Base-by-base conservation (phyloP, 2,888 invertebrate genomes). In the Coelogynopora nodosa region DNA sequence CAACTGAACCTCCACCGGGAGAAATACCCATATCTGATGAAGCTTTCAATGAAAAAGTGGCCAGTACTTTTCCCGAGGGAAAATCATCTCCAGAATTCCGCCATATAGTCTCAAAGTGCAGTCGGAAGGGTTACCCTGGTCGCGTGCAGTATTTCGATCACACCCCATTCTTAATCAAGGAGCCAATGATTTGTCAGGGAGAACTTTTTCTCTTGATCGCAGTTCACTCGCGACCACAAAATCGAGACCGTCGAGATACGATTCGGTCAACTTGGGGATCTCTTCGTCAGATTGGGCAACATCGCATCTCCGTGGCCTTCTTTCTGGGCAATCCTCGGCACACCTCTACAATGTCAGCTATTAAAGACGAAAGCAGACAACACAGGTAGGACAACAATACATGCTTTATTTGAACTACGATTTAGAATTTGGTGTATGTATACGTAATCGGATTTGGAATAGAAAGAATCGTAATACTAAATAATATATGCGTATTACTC, bases 231-330 rank as follows among this genome's bases (percentile, higher is more conserved):
- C 2, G 29, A 27, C 81, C 81, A 27, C 81, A 23, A 5, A 27
- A 80, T 80, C 23, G 5, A 10, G 81, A 23, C 5, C 5, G 81
- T 18, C 81, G 81, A 27, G 81, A 5, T 13, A 80, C 27, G 23
- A 80, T 80, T 80, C 81, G 81, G 26, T 2, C 23, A 5, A 80
- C 81, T 13, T 80, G 81, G 81, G 81, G 81, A 80, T 80, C 81
- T 80, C 5, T 80, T 5, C 81, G 29, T 5, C 81, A 80, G 81
- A 27, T 80, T 5, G 81, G 81, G 26, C 27, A 5, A 13, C 23
- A 80, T 5, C 23, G 81, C 5, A 80, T 80, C 5, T 5, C 10
- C 13, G 10, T 80, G 10, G 81, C 27, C 13, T 80, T 80, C 81
- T 80, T 80, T 23, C 27, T 80, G 2, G 81, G 81, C 27, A 80